These are phyloP conservation scores for Coleophora deauratella DNA, from an alignment of 2,888 invertebrate genomes.

Conservation along the genomic window DNA sequence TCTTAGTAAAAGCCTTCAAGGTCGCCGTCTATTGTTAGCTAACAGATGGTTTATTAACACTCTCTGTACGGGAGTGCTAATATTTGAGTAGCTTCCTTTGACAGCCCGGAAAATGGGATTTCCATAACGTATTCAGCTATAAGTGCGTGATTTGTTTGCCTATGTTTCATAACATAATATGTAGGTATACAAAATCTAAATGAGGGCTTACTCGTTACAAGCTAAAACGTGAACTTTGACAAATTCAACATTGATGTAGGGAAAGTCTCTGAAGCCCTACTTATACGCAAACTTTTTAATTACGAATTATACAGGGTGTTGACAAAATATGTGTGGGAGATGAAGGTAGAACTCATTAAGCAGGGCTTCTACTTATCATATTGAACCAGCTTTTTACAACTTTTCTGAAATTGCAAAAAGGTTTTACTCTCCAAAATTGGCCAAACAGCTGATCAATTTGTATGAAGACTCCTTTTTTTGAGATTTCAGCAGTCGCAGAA, in stretches of 20 bases:
- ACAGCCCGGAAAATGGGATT: constrained; percentile 21
- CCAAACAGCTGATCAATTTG: too few relatives aligned
- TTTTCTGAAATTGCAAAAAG: too few relatives aligned
- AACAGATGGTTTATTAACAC: constrained; percentile 54
- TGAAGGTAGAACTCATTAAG: too few relatives aligned
- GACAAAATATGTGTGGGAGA: too few relatives aligned
- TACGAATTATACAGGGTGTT: background rate
- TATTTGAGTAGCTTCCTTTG: constrained; percentile 29
- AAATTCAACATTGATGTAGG: constrained; percentile 9
- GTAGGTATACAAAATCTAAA: too few relatives aligned
- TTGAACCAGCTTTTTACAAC: too few relatives aligned
- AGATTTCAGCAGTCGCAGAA: too few relatives aligned
- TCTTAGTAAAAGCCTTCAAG: constrained; percentile 65
- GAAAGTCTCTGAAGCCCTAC: constrained; percentile 5
- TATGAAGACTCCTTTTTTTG: too few relatives aligned
- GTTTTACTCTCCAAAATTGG: too few relatives aligned
- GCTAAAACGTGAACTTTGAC: constrained; percentile 2
- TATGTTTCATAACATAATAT: too few relatives aligned
- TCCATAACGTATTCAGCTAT: constrained; percentile 9
- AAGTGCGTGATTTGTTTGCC: background rate
- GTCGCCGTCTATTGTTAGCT: constrained; percentile 64
- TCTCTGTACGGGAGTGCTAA: constrained; percentile 31
- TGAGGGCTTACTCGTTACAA: too few relatives aligned
- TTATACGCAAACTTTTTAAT: constrained; percentile 10
- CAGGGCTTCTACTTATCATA: too few relatives aligned